Conservation (phyloP, 2,888 invertebrate species). For the Cheiracanthium punctorium region DNA sequence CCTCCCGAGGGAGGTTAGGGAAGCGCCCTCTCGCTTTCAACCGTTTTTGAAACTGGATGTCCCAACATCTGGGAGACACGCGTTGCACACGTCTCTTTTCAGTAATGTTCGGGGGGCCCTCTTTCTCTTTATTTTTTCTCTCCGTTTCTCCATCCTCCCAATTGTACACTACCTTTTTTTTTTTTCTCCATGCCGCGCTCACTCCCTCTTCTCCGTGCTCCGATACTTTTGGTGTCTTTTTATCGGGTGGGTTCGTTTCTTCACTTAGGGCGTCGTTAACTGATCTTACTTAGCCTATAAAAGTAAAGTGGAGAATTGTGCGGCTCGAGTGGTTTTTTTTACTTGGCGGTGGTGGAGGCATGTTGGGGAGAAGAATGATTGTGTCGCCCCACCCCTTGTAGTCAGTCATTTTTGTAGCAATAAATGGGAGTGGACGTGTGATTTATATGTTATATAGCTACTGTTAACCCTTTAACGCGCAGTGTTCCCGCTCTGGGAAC, state of each 20-base stretch:
- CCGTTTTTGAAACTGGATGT: constrained; percentile 51
- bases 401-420: no score
- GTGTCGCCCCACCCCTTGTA: no score
- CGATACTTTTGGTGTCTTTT: background rate
- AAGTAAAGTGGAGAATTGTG: background rate
- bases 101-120: background rate
- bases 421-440: no score
- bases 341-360: no score
- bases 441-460: no score
- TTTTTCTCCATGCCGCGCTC: background rate
- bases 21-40: background rate
- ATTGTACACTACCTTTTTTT: constrained; percentile 12
- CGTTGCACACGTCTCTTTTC: constrained; percentile 21
- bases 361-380: no score
- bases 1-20: background rate
- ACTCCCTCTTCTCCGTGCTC: background rate
- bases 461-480: no score
- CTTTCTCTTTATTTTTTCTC: constrained; percentile 13
- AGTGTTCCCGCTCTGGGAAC: no score
- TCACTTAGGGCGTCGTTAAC: background rate
- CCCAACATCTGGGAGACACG: constrained; percentile 60
- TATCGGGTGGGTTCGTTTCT: no score
- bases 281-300: background rate
- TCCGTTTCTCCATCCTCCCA: background rate
- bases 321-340: no score